These are phyloP conservation scores for Chironomus riparius DNA, from an alignment of 2,888 invertebrate species.

Conservation along the genomic window DNA sequence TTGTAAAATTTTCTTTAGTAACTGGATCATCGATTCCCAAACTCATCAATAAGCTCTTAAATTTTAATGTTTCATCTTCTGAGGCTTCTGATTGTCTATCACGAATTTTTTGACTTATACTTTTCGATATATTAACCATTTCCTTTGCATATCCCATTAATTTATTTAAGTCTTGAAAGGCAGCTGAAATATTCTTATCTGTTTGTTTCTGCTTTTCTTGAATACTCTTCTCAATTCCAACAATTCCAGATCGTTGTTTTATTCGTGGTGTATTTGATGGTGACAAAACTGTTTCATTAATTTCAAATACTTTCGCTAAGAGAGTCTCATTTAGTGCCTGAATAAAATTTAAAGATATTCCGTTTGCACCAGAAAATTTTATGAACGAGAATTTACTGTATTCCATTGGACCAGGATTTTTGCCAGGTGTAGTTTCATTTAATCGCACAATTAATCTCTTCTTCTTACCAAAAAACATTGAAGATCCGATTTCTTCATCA, in stretches of 20 bases:
- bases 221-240: constrained; percentile 89
- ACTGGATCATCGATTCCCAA: constrained; percentile 98
- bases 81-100: constrained; percentile 92
- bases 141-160: constrained; percentile 95
- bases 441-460: constrained; percentile 71
- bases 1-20: constrained; percentile 80
- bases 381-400: constrained; percentile 62
- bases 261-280: constrained; percentile 42
- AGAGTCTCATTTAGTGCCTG: constrained; percentile 55
- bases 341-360: constrained; percentile 57
- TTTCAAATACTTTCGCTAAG: constrained; percentile 56
- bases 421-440: constrained; percentile 50
- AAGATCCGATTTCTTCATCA: constrained; percentile 71
- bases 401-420: constrained; percentile 64
- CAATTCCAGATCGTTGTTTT: constrained; percentile 78
- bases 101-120: constrained; percentile 84
- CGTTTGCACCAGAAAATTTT: constrained; percentile 80
- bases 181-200: constrained; percentile 81
- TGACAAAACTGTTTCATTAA: constrained; percentile 33
- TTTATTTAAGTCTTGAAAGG: constrained; percentile 91
- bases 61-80: constrained; percentile 93
- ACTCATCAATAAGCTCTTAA: constrained; percentile 92
- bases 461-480: constrained; percentile 71
- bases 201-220: constrained; percentile 85
- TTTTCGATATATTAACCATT: constrained; percentile 89